Conservation (phyloP, 1,140 invertebrate genomes). For the Drosophila simulans region DNA sequence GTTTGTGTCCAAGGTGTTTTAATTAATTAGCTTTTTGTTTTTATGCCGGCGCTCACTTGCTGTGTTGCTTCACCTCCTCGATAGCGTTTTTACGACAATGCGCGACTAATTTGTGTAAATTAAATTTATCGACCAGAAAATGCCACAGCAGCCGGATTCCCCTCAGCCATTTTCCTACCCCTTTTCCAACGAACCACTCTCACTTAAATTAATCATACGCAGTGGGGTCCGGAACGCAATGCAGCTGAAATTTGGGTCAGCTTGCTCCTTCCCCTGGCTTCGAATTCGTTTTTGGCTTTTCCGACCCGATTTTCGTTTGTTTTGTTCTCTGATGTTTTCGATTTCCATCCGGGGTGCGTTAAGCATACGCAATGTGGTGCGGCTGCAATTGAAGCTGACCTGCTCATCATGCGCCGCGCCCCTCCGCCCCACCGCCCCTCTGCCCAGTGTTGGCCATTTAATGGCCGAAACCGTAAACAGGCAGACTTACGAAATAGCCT, state of each 20-base stretch:
- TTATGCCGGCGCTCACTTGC: slow-evolving; percentile 64
- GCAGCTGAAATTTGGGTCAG: slow-evolving; percentile 59
- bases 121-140: slow-evolving; percentile 83
- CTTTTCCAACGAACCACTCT: not conserved
- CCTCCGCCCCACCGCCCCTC: not conserved
- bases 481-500: slow-evolving; percentile 46
- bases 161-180: slow-evolving; percentile 4
- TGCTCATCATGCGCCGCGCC: slow-evolving; percentile 23
- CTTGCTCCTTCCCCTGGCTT: slow-evolving; percentile 21
- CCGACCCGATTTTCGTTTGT: slow-evolving; percentile 1
- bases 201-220: slow-evolving; percentile 80
- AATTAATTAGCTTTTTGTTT: slow-evolving; percentile 83
- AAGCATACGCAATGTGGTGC: slow-evolving; percentile 74
- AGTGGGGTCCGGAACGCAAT: slow-evolving; percentile 38
- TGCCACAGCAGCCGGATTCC: slow-evolving; percentile 63
- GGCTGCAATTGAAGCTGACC: slow-evolving; percentile 39
- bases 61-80: slow-evolving; percentile 36
- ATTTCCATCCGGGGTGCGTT: slow-evolving; percentile 65
- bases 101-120: slow-evolving; percentile 82
- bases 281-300: slow-evolving; percentile 32
- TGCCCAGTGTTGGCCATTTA: slow-evolving; percentile 28
- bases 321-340: slow-evolving; percentile 18
- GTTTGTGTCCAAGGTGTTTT: slow-evolving; percentile 67
- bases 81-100: slow-evolving; percentile 80
- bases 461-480: slow-evolving; percentile 52